Conservation (phyloP, 2,113 vertebrate species). For the Naja naja region DNA sequence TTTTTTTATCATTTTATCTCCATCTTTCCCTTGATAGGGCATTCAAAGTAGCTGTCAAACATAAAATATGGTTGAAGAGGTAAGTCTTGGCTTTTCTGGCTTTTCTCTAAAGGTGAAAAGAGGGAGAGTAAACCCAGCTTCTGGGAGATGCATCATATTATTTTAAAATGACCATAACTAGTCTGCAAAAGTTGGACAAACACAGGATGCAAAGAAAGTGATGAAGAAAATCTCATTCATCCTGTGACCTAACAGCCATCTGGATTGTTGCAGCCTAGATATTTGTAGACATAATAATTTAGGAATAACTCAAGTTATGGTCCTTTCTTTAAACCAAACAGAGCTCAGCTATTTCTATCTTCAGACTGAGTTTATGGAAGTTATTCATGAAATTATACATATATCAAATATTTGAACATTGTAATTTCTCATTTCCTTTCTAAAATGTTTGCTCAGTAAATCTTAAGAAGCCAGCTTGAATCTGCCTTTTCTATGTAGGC, state of each 20-base stretch:
- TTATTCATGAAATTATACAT: neutral
- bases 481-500: neutral
- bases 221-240: neutral
- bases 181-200: neutral
- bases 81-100: neutral
- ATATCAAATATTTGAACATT: neutral
- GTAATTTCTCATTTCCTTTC: neutral
- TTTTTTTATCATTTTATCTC: neutral
- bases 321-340: neutral
- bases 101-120: neutral
- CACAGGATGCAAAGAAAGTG: neutral
- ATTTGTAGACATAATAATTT: neutral
- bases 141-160: neutral
- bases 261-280: neutral
- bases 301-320: neutral
- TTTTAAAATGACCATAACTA: neutral
- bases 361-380: neutral
- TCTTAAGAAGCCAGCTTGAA: neutral
- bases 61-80: neutral
- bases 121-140: neutral
- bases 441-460: neutral
- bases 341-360: neutral
- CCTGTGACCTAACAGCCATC: neutral
- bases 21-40: neutral
- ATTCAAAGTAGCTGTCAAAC: neutral